A percentile compares a stretch with the other conserved stretches of the same genome.
Evolutionary conservation across 2,888 invertebrate species (phyloP).

Genomic region (Margaritifera margaritifera): DNA sequence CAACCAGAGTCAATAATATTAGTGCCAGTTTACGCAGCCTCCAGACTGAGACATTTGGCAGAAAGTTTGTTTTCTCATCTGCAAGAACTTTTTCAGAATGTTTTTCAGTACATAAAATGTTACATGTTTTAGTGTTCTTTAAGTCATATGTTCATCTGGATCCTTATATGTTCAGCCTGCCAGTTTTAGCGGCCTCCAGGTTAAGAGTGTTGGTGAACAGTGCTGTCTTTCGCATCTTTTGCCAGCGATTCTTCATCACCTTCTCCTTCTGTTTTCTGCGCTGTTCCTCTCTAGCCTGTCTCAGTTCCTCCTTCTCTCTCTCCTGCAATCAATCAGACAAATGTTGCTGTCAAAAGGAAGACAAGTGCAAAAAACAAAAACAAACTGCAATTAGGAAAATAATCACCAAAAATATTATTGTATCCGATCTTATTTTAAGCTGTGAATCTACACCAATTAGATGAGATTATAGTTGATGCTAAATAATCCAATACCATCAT

Average conservation of each 20-base stretch:
- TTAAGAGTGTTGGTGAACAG: constrained; percentile 38
- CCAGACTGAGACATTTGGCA: too few species aligned
- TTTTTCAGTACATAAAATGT: too few species aligned
- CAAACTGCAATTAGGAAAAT: too few species aligned
- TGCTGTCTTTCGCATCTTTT: constrained; percentile 41
- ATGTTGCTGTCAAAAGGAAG: background rate
- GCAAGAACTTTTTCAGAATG: too few species aligned
- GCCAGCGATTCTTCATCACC: constrained; percentile 46
- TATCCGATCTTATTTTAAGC: too few species aligned
- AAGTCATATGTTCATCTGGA: too few species aligned
- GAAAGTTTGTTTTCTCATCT: too few species aligned
- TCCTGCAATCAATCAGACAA: constrained; percentile 39
- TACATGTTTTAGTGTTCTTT: too few species aligned
- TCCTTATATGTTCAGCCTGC: constrained; percentile 37
- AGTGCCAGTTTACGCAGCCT: too few species aligned
- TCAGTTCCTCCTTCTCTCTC: constrained; percentile 52
- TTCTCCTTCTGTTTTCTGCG: constrained; percentile 53
- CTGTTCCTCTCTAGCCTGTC: constrained; percentile 46
- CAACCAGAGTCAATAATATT: too few species aligned
- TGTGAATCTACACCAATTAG: too few species aligned
- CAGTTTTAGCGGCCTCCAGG: constrained; percentile 32
- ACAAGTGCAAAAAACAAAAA: background rate
- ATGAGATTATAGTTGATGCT: background rate
- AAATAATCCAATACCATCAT: background rate
- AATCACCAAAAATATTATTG: too few species aligned